Conservation (phyloP, 2,888 invertebrate genomes). For the Macropis europaea region DNA sequence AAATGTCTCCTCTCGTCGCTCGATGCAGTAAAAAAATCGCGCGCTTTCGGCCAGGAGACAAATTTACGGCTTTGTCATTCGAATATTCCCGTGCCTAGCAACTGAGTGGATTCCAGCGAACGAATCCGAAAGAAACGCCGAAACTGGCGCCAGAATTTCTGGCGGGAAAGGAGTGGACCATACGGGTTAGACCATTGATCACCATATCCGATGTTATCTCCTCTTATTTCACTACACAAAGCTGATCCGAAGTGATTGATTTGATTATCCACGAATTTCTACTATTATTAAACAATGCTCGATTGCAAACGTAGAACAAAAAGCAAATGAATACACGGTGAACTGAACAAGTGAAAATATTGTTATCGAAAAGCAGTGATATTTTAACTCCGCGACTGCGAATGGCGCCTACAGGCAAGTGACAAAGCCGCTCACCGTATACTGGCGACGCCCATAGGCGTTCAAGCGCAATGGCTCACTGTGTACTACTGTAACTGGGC, state of each 20-base stretch:
- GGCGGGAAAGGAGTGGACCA: conserved; percentile 39
- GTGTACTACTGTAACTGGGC: too few relatives aligned
- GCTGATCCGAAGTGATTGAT: background rate
- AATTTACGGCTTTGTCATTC: conserved; percentile 13
- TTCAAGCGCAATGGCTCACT: too few relatives aligned
- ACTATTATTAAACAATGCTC: too few relatives aligned
- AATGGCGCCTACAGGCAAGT: too few relatives aligned
- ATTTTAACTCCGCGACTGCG: too few relatives aligned
- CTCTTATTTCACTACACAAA: background rate
- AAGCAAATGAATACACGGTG: too few relatives aligned
- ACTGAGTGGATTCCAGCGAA: conserved; percentile 14
- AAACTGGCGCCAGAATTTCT: conserved; percentile 38
- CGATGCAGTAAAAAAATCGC: conserved; percentile 4
- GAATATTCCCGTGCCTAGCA: conserved; percentile 34
- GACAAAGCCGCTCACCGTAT: too few relatives aligned
- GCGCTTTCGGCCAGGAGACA: background rate
- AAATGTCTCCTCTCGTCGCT: background rate
- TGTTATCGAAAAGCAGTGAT: too few relatives aligned
- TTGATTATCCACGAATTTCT: background rate
- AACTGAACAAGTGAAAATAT: too few relatives aligned
- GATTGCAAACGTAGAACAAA: too few relatives aligned
- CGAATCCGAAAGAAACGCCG: conserved; percentile 27
- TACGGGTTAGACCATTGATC: conserved; percentile 6
- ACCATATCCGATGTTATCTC: conserved; percentile 10
- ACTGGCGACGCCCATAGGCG: too few relatives aligned